Base-by-base conservation (phyloP, 2,797 vertebrate species). In the Lagocephalus sceleratus region DNA sequence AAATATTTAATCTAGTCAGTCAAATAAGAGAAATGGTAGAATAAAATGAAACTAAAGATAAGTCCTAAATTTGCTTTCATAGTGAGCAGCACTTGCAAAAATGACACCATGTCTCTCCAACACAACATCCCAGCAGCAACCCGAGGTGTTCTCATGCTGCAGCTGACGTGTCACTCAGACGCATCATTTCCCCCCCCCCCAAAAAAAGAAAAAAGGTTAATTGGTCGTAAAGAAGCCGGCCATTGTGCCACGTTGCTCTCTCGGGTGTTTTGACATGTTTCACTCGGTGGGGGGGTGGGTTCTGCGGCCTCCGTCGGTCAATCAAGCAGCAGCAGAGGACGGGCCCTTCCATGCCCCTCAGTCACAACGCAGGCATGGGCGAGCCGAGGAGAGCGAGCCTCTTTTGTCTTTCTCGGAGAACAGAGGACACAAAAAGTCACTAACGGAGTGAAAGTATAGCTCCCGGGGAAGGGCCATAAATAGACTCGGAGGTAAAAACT, bases 271-370 rank as follows among this genome's bases (percentile, higher is more conserved):
- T 35, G 11, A 29, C 32, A 4, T 3, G 32, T 12, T 35, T 40
- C n/a, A 5, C 39, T 40, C n/a, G 15, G n/a, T n/a, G n/a, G n/a
- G n/a, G n/a, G 2, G 15, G 16, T 17, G n/a, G n/a, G 47, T 70
- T 51, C 65, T 45, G 40, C 26, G 12, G 38, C 73, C 73, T 60
- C 52, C 51, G n/a, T n/a, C n/a, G 72, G 68, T 77, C 59, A 72
- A 60, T 75, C 71, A 81, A 76, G 68, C 61, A 57, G 51, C 54
- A 61, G 62, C 72, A 47, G 64, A 58, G 49, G 64, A 66, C 50
- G 10, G 21, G 63, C 66, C 78, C 57, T 57, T 69, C 60, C 60
- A 76, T 73, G 66, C 74, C 73, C 78, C 68, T 73, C 71, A 87
- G 77, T 80, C 63, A 70, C 66, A 57, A 66, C 61, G 73, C 68